These are phyloP conservation scores for Orycteropus afer DNA, from an alignment of 2,113 vertebrate genomes.

Conservation along the genomic window DNA sequence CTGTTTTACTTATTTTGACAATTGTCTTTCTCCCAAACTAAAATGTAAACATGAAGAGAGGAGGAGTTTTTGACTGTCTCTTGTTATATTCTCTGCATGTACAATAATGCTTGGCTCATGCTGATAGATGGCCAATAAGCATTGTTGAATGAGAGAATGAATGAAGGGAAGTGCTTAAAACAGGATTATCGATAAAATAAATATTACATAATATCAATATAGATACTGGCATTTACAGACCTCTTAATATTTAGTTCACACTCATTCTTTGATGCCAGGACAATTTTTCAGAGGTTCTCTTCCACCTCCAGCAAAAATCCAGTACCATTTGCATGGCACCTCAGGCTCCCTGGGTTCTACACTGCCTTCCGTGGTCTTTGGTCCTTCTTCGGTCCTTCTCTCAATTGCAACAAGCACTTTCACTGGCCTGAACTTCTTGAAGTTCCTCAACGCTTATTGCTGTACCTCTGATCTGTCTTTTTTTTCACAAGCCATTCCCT, in stretches of 20 bases:
- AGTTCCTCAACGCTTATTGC: background rate
- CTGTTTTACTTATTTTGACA: background rate
- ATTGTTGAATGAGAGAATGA: background rate
- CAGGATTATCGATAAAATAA: background rate
- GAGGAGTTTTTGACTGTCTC: background rate
- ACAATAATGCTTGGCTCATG: background rate
- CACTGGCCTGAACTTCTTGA: background rate
- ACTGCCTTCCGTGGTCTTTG: fast-evolving
- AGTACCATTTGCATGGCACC: background rate
- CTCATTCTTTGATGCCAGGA: background rate
- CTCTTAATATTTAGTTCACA: background rate
- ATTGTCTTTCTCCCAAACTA: background rate
- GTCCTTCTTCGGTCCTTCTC: background rate
- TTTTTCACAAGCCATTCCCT: background rate
- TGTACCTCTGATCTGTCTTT: background rate
- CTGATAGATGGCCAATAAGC: background rate
- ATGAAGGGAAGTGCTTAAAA: background rate
- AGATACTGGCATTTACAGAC: background rate
- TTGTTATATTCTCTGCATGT: background rate
- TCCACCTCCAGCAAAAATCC: background rate
- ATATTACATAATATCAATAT: background rate
- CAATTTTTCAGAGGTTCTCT: background rate
- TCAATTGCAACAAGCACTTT: background rate
- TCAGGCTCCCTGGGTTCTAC: background rate
- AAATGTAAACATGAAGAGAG: background rate